A percentile compares a stretch with the other conserved stretches of the same genome.
phyloP scores from a whole-genome alignment of 2,113 vertebrate genomes.

The Hiodon tergisus region DNA sequence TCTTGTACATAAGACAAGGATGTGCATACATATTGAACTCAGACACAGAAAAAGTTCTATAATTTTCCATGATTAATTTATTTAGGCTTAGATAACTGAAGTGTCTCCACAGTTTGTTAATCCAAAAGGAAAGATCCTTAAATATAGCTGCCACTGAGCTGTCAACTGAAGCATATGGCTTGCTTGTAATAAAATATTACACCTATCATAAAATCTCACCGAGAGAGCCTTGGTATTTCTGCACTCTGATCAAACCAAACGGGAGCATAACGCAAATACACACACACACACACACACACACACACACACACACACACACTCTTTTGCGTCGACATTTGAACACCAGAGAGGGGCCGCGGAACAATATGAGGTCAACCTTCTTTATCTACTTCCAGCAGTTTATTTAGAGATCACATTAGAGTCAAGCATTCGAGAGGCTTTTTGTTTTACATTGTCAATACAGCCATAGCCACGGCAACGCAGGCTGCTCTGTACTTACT shows the following conservation, averaged over 20 bases:
- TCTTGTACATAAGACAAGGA: neutral
- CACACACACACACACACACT: no score
- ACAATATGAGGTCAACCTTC: no score
- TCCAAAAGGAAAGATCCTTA: neutral
- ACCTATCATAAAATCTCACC: constrained; percentile 33
- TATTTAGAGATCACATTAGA: no score
- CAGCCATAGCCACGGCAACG: no score
- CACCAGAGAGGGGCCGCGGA: no score
- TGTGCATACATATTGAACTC: neutral
- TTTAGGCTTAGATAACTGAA: constrained; percentile 6
- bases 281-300: no score
- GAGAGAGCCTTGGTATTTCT: constrained; percentile 24
- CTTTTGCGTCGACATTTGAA: no score
- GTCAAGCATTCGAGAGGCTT: no score
- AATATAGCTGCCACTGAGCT: constrained; percentile 24
- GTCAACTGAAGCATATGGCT: constrained; percentile 20
- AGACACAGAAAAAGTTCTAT: neutral
- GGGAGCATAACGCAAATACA: neutral
- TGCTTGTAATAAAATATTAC: constrained; percentile 20
- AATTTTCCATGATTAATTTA: constrained; percentile 2
- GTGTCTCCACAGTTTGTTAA: constrained; percentile 9
- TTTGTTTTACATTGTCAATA: no score
- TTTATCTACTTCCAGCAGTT: no score
- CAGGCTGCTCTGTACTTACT: no score
- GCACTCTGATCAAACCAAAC: constrained; percentile 29